Base-by-base conservation (phyloP, 2,888 invertebrate species). In the Agapostemon virescens region DNA sequence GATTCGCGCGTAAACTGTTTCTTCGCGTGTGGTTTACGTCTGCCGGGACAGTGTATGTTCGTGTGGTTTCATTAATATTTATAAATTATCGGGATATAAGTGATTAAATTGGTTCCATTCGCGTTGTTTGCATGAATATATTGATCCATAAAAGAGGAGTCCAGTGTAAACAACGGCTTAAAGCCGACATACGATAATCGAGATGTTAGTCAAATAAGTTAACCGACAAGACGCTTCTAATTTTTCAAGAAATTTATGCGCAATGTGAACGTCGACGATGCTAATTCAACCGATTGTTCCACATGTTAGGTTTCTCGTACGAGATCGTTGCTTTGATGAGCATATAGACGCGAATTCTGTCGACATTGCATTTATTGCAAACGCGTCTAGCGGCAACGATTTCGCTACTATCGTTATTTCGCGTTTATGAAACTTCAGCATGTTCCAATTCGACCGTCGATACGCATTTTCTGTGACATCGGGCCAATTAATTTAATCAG, bases 331-430 rank as follows among this genome's bases (percentile, higher is more conserved):
- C 13, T 55, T 55, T 17, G 55, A 55, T 26, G 55, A 26, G 26
- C 55, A 26, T 17, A 13, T 17, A 55, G 55, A 26, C 26, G 17
- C 55, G 55, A 55, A 26, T 55, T 17, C 55, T 26, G 55, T 55
- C 26, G 55, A 17, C 55, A 55, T 55, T 17, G 55, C 55, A 17
- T 55, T 55, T 55, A 55, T 55, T 26, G 26, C 55, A 55, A 55
- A 23, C 55, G 26, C 55, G 26, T 55, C 17, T 55, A 17, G 26
- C 26, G 26, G 26, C 6, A 55, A 55, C 26, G 26, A 55, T 55
- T 55, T 7, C 55, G 55, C 7, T 55, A 17, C 7, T 26, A 17
- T 55, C 26, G 55, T 55, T 26, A 55, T 26, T 55, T 55, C 55
- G 7, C 55, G 55, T 26, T 55, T 26, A 55, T 26, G 55, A 55